phyloP scores from a whole-genome alignment of 2,113 vertebrate species.

The Callospermophilus lateralis region DNA sequence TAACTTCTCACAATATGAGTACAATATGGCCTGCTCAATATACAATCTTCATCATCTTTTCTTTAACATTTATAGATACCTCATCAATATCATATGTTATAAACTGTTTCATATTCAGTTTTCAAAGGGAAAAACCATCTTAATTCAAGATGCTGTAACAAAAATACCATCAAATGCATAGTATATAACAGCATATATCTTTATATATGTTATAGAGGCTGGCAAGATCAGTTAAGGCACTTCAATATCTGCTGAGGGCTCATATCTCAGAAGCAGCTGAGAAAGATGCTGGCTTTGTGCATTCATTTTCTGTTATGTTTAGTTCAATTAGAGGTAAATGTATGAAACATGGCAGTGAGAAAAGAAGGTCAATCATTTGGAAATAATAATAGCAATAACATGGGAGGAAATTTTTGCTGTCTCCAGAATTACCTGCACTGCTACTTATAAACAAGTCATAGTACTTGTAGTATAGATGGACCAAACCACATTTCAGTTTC shows the following conservation, averaged over 20 bases:
- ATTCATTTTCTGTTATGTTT: conserved; percentile 58
- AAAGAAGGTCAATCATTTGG: conserved; percentile 66
- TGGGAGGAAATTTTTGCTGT: conserved; percentile 49
- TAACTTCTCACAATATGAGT: neutral
- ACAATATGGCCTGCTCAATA: neutral
- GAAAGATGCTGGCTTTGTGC: conserved; percentile 55
- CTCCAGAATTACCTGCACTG: neutral
- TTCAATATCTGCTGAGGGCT: neutral
- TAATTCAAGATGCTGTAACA: neutral
- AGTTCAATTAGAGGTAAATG: conserved; percentile 76
- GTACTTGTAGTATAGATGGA: too few species aligned
- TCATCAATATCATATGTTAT: neutral
- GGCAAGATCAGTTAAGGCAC: too few species aligned
- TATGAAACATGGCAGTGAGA: conserved; percentile 59
- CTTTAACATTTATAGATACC: neutral
- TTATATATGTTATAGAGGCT: neutral
- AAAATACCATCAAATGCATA: neutral
- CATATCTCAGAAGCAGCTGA: too few species aligned
- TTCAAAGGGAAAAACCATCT: neutral
- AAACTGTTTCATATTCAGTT: neutral
- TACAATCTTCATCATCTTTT: neutral
- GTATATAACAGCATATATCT: neutral
- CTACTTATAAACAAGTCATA: too few species aligned
- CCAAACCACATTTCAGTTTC: too few species aligned
- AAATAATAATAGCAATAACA: conserved; percentile 66